Evolutionary conservation across 2,888 invertebrate species (phyloP).

Genomic region (Orthosia gothica): DNA sequence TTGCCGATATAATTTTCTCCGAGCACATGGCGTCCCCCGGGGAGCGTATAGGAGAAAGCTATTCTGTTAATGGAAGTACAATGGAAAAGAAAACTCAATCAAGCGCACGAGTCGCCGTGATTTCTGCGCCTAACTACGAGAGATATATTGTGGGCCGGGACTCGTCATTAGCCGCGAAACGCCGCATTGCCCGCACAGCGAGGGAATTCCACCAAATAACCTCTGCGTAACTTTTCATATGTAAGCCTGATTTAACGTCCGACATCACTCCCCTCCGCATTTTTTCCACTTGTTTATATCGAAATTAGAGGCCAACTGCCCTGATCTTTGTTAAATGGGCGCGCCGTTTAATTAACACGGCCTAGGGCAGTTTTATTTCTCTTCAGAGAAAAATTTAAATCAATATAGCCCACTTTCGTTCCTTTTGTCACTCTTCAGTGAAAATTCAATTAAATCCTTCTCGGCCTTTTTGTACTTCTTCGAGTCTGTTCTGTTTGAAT

Average conservation of each 20-base stretch:
- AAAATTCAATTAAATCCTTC: constrained; percentile 65
- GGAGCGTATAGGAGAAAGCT: constrained; percentile 84
- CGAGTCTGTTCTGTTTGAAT: constrained; percentile 43
- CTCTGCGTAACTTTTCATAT: constrained; percentile 84
- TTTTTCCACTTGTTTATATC: constrained; percentile 73
- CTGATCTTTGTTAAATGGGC: constrained; percentile 56
- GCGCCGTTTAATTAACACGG: constrained; percentile 60
- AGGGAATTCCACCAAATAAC: constrained; percentile 83
- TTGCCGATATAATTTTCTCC: constrained; percentile 86
- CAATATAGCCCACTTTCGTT: constrained; percentile 56
- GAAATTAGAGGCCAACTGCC: constrained; percentile 49
- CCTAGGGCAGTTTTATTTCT: constrained; percentile 54
- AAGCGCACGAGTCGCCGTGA: constrained; percentile 88
- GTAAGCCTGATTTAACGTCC: constrained; percentile 81
- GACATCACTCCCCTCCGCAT: constrained; percentile 71
- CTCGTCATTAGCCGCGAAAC: constrained; percentile 87
- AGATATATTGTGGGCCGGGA: constrained; percentile 87
- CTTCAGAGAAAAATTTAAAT: constrained; percentile 62
- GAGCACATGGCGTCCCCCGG: constrained; percentile 85
- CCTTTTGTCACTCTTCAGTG: constrained; percentile 58
- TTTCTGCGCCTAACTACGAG: constrained; percentile 89
- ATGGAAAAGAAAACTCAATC: constrained; percentile 91
- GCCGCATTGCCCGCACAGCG: constrained; percentile 80
- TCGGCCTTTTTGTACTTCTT: constrained; percentile 43
- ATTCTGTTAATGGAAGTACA: constrained; percentile 90